These are phyloP conservation scores for Netelia virgata DNA, from an alignment of 2,888 invertebrate genomes.

Conservation along the genomic window DNA sequence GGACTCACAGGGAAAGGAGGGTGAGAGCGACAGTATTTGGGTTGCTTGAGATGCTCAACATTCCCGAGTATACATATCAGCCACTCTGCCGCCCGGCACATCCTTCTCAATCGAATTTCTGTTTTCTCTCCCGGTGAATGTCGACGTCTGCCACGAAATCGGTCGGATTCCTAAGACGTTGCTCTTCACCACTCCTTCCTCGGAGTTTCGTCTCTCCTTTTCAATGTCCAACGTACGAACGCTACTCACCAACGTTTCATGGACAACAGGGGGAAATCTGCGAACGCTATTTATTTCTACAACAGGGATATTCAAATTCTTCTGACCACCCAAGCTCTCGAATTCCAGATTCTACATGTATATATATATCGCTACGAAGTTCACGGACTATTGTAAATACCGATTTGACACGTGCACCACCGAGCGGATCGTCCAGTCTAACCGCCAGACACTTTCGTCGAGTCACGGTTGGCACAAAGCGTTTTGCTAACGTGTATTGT, in stretches of 20 bases:
- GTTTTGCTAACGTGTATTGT: slow-evolving; percentile 40
- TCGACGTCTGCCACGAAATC: slow-evolving; percentile 77
- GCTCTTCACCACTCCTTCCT: slow-evolving; percentile 62
- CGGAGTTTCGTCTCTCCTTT: slow-evolving; percentile 63
- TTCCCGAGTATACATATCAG: slow-evolving; percentile 74
- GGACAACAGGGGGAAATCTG: slow-evolving; percentile 37
- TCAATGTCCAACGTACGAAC: slow-evolving; percentile 59
- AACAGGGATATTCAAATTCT: slow-evolving; percentile 80
- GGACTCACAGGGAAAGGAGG: slow-evolving; percentile 70
- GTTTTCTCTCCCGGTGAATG: slow-evolving; percentile 75
- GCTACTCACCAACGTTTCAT: slow-evolving; percentile 41
- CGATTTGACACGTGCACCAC: slow-evolving; percentile 79
- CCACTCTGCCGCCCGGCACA: slow-evolving; percentile 72
- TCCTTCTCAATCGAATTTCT: slow-evolving; percentile 83
- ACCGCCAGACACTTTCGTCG: slow-evolving; percentile 4
- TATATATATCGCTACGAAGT: slow-evolving; percentile 23
- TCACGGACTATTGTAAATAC: slow-evolving; percentile 82
- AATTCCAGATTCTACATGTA: slow-evolving; percentile 70
- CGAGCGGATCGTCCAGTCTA: slow-evolving; percentile 42
- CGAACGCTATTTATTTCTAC: slow-evolving; percentile 56
- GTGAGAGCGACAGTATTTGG: slow-evolving; percentile 75
- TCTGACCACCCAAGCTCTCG: slow-evolving; percentile 75
- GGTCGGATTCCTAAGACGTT: slow-evolving; percentile 83
- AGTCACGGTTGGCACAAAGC: slow-evolving; percentile 20
- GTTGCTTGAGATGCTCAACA: slow-evolving; percentile 80